phyloP scores from a whole-genome alignment of 2,888 invertebrate genomes.

The Acanthopleura granulata region DNA sequence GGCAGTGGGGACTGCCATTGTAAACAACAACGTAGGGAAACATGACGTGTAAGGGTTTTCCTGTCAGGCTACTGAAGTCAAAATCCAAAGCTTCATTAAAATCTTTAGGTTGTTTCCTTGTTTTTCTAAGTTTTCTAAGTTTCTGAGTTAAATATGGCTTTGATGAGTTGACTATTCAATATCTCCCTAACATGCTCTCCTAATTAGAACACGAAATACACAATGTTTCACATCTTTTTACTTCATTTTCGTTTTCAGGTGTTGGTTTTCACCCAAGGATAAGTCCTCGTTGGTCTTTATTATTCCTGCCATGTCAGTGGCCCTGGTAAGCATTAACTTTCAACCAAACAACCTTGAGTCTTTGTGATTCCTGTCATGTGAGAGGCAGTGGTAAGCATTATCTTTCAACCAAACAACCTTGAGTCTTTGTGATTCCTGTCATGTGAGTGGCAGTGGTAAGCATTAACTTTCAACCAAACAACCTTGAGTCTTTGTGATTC shows the following conservation, averaged over 20 bases:
- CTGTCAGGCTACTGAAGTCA: neutral
- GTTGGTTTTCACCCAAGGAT: neutral
- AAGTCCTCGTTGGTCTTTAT: neutral
- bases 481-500: constrained; percentile 4
- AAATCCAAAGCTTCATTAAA: neutral
- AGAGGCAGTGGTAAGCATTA: neutral
- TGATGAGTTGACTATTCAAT: no score
- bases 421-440: neutral
- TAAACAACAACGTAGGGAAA: neutral
- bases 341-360: no score
- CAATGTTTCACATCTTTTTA: no score
- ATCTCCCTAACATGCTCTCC: no score
- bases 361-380: neutral
- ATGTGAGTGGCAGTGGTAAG: neutral
- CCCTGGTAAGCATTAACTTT: neutral
- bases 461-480: neutral
- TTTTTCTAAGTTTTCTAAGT: no score
- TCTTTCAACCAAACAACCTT: no score
- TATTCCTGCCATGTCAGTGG: neutral
- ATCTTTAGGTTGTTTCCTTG: no score
- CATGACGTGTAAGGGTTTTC: neutral
- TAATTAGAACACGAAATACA: no score
- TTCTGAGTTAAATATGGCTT: no score
- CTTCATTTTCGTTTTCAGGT: neutral
- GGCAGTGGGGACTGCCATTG: neutral